Base-by-base conservation (phyloP, 2,113 vertebrate species). In the Austrofundulus limnaeus region DNA sequence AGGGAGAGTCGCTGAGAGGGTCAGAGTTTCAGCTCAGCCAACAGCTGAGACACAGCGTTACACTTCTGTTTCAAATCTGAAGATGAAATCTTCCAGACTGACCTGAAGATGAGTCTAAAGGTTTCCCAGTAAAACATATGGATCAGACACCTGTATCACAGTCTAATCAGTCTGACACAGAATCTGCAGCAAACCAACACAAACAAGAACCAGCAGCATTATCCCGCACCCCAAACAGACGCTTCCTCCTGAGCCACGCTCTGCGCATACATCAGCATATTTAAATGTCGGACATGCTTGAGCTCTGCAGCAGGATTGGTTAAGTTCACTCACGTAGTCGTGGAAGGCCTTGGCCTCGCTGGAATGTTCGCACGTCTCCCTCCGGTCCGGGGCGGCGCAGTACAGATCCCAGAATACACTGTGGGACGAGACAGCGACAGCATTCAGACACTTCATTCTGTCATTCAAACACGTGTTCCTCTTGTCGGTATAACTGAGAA, bases 341-440 rank as follows among this genome's bases (percentile, higher is more conserved):
- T 94, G 94, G 88, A 95, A 95, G 78, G 93, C 94, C 90, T 95
- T 97, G 89, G 94, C 92, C 89, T 96, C 95, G n/a, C 93, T 94
- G 53, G 93, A 91, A 89, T 94, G 94, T 83, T 96, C 95, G 23
- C 94, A 96, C 17, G 93, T 94, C 85, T 96, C 95, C 72, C 94
- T 89, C 84, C 94, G 93, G 88, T 97, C 95, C 0, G 94, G 95
- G 2, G 95, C 95, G 0, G 95, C 94, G 23, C 95, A 96, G 90
- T 96, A 97, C 77, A 96, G 92, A 88, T 96, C 95, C 95, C 95
- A 96, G 89, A 96, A 97, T 73, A 96, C 95, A 39, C 95, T 96
- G 85, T 63, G 78, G 70, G 74, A 77, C 70, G 69, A 80, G 74
- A 81, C 65, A 74, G 77, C n/a, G 48, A 75, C 75, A 75, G 53